Evolutionary conservation across 2,797 vertebrate species (phyloP).

Genomic region (Halcyon smyrnensis): DNA sequence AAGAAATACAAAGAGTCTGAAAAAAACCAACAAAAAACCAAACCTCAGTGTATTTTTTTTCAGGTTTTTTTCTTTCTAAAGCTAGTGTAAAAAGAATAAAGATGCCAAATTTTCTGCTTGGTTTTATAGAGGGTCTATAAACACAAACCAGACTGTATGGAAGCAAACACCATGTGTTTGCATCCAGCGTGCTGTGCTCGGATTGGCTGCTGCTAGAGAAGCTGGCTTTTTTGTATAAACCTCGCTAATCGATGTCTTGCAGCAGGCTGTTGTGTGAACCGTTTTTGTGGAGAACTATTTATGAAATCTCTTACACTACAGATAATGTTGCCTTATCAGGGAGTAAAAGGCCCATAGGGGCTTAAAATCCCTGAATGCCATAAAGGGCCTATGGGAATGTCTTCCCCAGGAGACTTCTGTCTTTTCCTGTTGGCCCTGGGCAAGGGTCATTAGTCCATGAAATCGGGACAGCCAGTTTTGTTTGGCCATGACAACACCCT

Average conservation of each 20-base stretch:
- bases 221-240: background rate
- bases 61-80: background rate
- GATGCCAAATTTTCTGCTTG: conserved; percentile 60
- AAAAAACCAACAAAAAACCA: background rate
- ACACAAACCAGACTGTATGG: conserved; percentile 49
- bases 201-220: conserved; percentile 40
- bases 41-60: conserved; percentile 2
- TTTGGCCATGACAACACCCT: background rate
- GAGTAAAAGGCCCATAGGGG: conserved; percentile 1
- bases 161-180: conserved; percentile 52
- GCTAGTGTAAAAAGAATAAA: conserved; percentile 51
- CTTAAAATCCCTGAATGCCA: conserved; percentile 23
- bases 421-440: conserved; percentile 14
- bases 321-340: conserved; percentile 58
- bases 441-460: conserved; percentile 23
- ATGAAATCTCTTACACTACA: conserved; percentile 71
- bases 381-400: conserved; percentile 31
- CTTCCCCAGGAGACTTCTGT: conserved; percentile 22
- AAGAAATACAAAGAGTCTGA: conserved; percentile 70
- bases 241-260: conserved; percentile 7
- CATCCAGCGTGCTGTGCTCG: background rate
- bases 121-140: conserved; percentile 46
- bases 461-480: conserved; percentile 24
- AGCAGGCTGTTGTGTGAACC: conserved; percentile 30
- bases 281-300: conserved; percentile 59